Percentiles rank a stretch among this genome's conserved stretches.
Evolutionary conservation across 2,888 invertebrate species (phyloP).

Genomic region (Cosmia pyralina): DNA sequence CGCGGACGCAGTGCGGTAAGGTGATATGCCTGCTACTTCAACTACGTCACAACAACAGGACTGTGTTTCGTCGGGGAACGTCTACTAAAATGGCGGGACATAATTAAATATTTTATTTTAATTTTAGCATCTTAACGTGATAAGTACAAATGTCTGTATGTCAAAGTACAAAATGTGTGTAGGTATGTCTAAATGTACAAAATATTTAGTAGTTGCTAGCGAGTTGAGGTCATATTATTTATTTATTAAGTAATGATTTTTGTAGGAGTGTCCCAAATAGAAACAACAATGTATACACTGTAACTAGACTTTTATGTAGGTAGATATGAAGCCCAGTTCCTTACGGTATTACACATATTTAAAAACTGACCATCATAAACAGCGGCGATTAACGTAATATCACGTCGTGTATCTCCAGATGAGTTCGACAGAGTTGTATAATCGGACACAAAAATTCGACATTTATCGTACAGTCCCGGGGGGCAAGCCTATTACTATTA

Average conservation of each 20-base stretch:
- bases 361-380: too few relatives aligned
- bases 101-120: neutral
- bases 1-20: conserved; percentile 16
- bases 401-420: neutral
- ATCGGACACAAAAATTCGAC: neutral
- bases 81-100: neutral
- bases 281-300: neutral
- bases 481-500: neutral
- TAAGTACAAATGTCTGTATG: too few relatives aligned
- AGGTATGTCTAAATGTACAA: too few relatives aligned
- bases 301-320: neutral
- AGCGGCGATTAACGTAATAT: too few relatives aligned
- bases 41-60: neutral
- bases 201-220: neutral
- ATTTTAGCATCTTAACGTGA: neutral
- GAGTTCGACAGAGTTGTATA: neutral
- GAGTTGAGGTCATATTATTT: neutral
- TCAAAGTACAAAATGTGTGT: too few relatives aligned
- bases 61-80: neutral
- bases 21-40: conserved; percentile 8
- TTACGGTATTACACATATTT: neutral
- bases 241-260: neutral
- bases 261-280: neutral
- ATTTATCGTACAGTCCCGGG: neutral
- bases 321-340: too few relatives aligned